A percentile compares a stretch with the other conserved stretches of the same genome.
phyloP scores from a whole-genome alignment of 2,113 vertebrate genomes.

The Chelonoidis abingdonii region DNA sequence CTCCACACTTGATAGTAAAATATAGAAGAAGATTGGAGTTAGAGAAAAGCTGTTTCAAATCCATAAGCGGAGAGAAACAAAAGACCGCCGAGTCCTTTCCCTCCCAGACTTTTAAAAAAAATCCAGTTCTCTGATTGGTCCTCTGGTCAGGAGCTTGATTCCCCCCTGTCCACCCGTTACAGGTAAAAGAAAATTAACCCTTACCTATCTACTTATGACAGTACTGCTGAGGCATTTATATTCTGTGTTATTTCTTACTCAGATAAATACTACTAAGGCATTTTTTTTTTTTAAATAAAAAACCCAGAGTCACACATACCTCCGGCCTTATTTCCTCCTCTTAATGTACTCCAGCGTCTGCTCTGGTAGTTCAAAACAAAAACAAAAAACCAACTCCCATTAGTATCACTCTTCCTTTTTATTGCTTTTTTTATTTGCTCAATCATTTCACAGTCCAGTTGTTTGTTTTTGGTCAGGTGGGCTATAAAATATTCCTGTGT shows the following conservation, averaged over 20 bases:
- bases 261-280: slow-evolving; percentile 33
- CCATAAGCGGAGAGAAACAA: too few species aligned
- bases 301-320: slow-evolving; percentile 31
- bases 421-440: slow-evolving; percentile 75
- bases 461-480: slow-evolving; percentile 58
- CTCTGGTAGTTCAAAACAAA: slow-evolving; percentile 57
- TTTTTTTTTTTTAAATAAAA: slow-evolving; percentile 45
- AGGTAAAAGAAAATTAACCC: too few species aligned
- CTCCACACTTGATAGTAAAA: too few species aligned
- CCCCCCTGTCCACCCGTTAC: too few species aligned
- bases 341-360: slow-evolving; percentile 69
- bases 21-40: too few species aligned
- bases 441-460: slow-evolving; percentile 74
- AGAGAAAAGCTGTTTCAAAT: too few species aligned
- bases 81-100: too few species aligned
- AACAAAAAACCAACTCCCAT: slow-evolving; percentile 40
- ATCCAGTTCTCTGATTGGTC: too few species aligned
- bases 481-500: slow-evolving; percentile 66
- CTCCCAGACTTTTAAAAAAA: too few species aligned
- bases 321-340: slow-evolving; percentile 50
- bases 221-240: background rate
- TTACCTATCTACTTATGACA: too few species aligned
- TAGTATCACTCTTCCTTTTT: slow-evolving; percentile 65
- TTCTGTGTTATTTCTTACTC: slow-evolving; percentile 41
- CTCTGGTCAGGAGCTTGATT: too few species aligned